Conservation (phyloP, 2,797 vertebrate genomes). For the Aythya fuligula region DNA sequence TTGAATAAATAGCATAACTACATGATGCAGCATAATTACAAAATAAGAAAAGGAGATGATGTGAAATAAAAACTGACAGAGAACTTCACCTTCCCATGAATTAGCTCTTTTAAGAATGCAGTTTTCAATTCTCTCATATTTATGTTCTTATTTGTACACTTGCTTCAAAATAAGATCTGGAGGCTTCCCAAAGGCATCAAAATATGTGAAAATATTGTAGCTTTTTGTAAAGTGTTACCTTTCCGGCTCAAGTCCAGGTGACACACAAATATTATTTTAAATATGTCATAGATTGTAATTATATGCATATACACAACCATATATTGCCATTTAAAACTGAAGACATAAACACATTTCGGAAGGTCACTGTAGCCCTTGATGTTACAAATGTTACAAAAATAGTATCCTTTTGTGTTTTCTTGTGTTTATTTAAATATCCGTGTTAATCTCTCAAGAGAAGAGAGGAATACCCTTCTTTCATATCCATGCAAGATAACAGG, state of each 20-base stretch:
- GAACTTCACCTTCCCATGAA: neutral
- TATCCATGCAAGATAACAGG: neutral
- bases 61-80: neutral
- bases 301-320: neutral
- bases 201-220: neutral
- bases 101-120: neutral
- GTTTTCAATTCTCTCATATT: neutral
- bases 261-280: neutral
- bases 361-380: neutral
- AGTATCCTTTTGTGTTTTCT: neutral
- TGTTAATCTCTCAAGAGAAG: neutral
- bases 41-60: neutral
- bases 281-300: neutral
- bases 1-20: conserved; percentile 53
- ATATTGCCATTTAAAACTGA: neutral
- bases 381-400: neutral
- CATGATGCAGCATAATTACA: neutral
- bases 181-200: neutral
- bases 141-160: neutral
- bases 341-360: neutral
- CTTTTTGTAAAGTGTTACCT: neutral
- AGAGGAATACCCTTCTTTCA: neutral
- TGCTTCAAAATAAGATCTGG: neutral
- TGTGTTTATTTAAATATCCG: neutral
- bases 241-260: neutral